Percentiles rank a stretch among this genome's conserved stretches.
phyloP scores from a whole-genome alignment of 2,113 vertebrate genomes.

The Phyllopteryx taeniolatus region DNA sequence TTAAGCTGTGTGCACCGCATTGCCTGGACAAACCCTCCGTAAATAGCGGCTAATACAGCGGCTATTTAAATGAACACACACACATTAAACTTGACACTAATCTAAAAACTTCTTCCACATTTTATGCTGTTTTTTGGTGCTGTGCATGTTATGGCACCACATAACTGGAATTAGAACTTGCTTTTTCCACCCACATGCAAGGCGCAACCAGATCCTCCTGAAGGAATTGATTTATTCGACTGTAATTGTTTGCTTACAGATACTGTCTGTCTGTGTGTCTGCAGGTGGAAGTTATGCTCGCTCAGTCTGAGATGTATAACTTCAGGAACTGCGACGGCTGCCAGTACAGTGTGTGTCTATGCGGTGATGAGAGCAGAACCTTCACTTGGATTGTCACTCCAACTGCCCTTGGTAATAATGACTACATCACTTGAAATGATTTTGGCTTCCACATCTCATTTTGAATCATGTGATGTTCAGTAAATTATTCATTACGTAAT shows the following conservation, averaged over 20 bases:
- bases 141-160: too few relatives aligned
- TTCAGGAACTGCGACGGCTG: constrained; percentile 57
- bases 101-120: too few relatives aligned
- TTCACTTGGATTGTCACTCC: constrained; percentile 73
- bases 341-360: constrained; percentile 68
- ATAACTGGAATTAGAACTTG: too few relatives aligned
- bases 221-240: background rate
- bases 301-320: constrained; percentile 65
- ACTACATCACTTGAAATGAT: constrained; percentile 1
- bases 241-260: background rate
- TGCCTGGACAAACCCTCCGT: too few relatives aligned
- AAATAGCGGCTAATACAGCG: too few relatives aligned
- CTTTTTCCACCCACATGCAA: too few relatives aligned
- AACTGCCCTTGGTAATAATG: constrained; percentile 65
- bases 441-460: background rate
- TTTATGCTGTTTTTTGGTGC: too few relatives aligned
- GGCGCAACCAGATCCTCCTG: background rate
- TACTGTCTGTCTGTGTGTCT: background rate
- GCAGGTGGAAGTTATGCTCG: constrained; percentile 71
- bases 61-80: too few relatives aligned
- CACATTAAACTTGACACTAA: too few relatives aligned
- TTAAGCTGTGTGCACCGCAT: too few relatives aligned
- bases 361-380: constrained; percentile 66
- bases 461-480: constrained; percentile 7
- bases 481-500: background rate